Percentiles rank a stretch among this genome's conserved stretches.
Evolutionary conservation across 2,888 invertebrate genomes (phyloP).

Genomic region (Acleris holmiana): DNA sequence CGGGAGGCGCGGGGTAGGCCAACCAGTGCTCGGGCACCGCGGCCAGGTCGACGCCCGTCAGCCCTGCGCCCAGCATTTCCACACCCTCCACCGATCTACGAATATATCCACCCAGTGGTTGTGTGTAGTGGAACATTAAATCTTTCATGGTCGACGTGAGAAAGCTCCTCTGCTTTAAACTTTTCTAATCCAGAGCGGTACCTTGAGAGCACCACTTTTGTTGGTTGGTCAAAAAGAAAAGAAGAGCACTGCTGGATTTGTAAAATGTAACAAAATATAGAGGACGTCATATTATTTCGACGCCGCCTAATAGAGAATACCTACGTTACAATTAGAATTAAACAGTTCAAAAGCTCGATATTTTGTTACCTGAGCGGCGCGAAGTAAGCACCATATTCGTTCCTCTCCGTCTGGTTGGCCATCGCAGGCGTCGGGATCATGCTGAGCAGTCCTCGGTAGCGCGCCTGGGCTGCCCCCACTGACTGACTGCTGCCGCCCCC

Average conservation of each 20-base stretch:
- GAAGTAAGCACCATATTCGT: conserved; percentile 69
- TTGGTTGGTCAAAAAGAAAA: too few species aligned
- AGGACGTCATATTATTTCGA: too few species aligned
- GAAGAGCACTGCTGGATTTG: too few species aligned
- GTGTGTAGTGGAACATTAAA: not conserved
- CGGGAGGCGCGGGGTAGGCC: conserved; percentile 90
- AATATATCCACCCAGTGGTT: not conserved
- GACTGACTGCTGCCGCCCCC: conserved; percentile 73
- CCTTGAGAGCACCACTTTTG: too few species aligned
- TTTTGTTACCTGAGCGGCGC: conserved; percentile 69
- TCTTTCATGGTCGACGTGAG: not conserved
- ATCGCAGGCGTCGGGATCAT: conserved; percentile 53
- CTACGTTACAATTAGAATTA: too few species aligned
- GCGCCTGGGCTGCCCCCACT: conserved; percentile 67
- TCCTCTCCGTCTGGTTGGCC: conserved; percentile 68
- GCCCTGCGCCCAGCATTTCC: conserved; percentile 89
- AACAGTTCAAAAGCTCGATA: conserved; percentile 19
- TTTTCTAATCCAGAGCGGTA: too few species aligned
- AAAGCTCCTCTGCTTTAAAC: too few species aligned
- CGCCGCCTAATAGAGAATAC: too few species aligned
- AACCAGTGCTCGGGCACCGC: conserved; percentile 94
- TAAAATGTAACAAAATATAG: too few species aligned
- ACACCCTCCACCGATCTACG: conserved; percentile 56
- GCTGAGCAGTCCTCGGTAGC: conserved; percentile 80
- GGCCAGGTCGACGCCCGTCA: conserved; percentile 89